Evolutionary conservation across 1,140 invertebrate species (phyloP), one percentile per base, ranked within the genome.

Genomic region (Mamestra configurata): DNA sequence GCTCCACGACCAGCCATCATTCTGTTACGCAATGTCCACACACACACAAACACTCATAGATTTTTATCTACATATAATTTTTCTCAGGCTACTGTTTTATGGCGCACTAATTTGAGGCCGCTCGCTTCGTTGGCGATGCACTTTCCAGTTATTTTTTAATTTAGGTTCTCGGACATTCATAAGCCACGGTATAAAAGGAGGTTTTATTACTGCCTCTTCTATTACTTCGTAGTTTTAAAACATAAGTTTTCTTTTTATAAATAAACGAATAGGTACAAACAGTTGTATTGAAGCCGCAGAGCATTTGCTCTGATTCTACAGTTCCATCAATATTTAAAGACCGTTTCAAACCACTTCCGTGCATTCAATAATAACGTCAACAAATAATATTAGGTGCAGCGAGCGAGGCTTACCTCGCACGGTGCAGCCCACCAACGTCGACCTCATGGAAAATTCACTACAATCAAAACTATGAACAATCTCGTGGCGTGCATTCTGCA

Each of bases 401-500:
- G n/a, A 31, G 49, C 43, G 24, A 24, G 66, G 66, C 66, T 70
- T 49, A 70, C n/a, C 43, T 49, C 40, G 43, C 66, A 27, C 22
- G 1, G 66, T 27, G 6, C 43, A 10, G 66, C 37, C 40, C 43
- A 46, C 66, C 40, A 13, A 46, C 35, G 70, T 57, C 20, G 37
- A 49, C n/a, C 27, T 73, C 31, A 73, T 64, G 27, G 68, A 73
- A 83, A 83, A 70, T 75, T 77, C 31, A 46, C 15, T 15, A 15
- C 31, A 79, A 79, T 77, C 61, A 57, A 77, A 78, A 72, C 72
- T 76, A 80, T 49, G 82, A 83, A 83, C 81, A 83, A 85, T 81
- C 79, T 79, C 76, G 51, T 82, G 79, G 77, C 70, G 51, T 72
- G 59, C 84, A 80, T 79, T 87, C 86, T 88, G 85, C 89, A 88